Percentiles rank a stretch among this genome's conserved stretches.
Conservation (phyloP, 2,888 invertebrate species). For the Andrena chrysosceles region DNA sequence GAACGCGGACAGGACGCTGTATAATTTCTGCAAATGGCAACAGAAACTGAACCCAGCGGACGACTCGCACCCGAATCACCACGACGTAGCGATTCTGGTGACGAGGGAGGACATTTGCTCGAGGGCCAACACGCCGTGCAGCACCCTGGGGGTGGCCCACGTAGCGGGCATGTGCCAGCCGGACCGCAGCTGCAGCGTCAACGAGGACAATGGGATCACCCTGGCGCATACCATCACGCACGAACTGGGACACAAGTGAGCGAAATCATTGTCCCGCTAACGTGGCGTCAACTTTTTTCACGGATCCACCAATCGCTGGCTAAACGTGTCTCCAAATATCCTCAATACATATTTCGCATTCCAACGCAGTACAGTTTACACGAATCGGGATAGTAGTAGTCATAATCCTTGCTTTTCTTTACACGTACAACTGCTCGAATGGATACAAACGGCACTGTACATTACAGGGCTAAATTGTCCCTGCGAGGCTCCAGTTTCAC, state of each 20-base stretch:
- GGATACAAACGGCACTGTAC: neutral
- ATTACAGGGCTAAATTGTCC: conserved; percentile 19
- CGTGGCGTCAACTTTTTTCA: neutral
- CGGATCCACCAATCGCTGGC: neutral
- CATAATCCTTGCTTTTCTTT: conserved; percentile 1
- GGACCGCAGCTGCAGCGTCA: conserved; percentile 88
- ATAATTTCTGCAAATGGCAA: conserved; percentile 93
- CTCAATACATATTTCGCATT: neutral
- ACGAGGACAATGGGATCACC: conserved; percentile 89
- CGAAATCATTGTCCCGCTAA: conserved; percentile 62
- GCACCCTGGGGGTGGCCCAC: conserved; percentile 89
- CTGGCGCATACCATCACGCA: conserved; percentile 89
- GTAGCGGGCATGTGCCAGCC: conserved; percentile 89
- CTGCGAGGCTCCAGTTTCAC: conserved; percentile 18
- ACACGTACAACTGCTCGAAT: neutral
- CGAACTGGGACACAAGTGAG: conserved; percentile 90
- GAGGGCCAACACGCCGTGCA: conserved; percentile 85
- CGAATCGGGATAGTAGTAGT: neutral
- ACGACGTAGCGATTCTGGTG: conserved; percentile 95
- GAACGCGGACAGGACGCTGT: conserved; percentile 93
- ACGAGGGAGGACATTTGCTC: conserved; percentile 89
- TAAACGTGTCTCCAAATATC: neutral
- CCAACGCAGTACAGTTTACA: neutral
- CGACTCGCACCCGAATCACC: conserved; percentile 94
- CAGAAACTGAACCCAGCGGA: conserved; percentile 89